Evolutionary conservation across 2,888 invertebrate species (phyloP), one percentile per base, ranked within the genome.

Genomic region (Drepanosiphum platanoidis): DNA sequence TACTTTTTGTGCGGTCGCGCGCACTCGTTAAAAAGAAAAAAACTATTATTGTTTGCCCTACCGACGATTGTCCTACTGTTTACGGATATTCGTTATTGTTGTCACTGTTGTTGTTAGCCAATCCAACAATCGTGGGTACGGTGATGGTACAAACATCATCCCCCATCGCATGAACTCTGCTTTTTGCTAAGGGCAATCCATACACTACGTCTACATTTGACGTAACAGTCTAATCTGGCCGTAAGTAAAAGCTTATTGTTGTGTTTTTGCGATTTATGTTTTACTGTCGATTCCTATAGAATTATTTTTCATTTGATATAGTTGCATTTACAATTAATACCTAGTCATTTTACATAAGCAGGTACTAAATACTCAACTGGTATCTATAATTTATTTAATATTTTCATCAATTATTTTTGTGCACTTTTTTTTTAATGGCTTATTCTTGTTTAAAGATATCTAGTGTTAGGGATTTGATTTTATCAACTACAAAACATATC

Each of bases 161-260:
- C 66, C 32, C 15, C 66, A 32, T 61, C 61, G 66, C 32, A 66
- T 32, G 30, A 66, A 32, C 18, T 13, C 32, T 66, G 66, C 66
- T 66, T 66, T 66, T 66, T 66, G 30, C n/a, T 32, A 66, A 66
- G 32, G 32, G 66, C 61, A 61, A 61, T 3, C 61, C 8, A 9
- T 18, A 32, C 30, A 15, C 11, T 15, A 66, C 66, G 66, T 30
- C 66, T 66, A 66, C 13, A 32, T 66, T 32, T 13, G 32, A 32
- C 66, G 32, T 32, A 32, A 66, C 66, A n/a, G 66, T 66, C n/a
- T 15, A 32, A 15, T 15, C 66, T 32, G 13, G n/a, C 66, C 32
- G 66, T 66, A 66, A 66, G 66, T 66, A 66, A 30, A 66, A 66
- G 66, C 66, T 66, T 32, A 32, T 66, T 32, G 66, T 66, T 32